Evolutionary conservation across 2,113 vertebrate genomes (phyloP), one percentile per base, ranked within the genome.

Genomic region (Xyliphius kryptos): DNA sequence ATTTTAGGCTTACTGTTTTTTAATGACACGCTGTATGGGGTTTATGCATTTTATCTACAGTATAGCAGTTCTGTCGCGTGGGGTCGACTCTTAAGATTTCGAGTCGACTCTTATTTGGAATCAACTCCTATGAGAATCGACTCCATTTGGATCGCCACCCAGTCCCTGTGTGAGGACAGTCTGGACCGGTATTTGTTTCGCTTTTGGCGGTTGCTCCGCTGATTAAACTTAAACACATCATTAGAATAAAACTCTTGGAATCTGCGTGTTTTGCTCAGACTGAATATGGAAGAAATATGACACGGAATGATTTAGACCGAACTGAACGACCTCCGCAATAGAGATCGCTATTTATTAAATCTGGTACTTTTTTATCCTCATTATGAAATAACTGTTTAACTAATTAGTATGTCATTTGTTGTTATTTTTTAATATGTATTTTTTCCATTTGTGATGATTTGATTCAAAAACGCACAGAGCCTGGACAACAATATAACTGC

Each of bases 281-380:
- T 37, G 16, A 54, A 47, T 2, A 17, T 52, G n/a, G 26, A 15
- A 14, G 51, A 48, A 47, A 58, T 59, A 50, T 58, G 58, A 56
- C 43, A 43, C 11, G 15, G 16, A 50, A 13, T 41, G 9, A 3
- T 52, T 19, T 58, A 32, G 71, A 56, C 66, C 56, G 67, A 12
- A 20, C 52, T 66, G 63, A 73, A 71, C 82, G 83, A 83, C 79
- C 80, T 82, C 76, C 80, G 69, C 54, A 43, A 54, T 52, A 69
- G 74, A 74, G 47, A n/a, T 69, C 21, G 69, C 65, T 69, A 72
- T 76, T 68, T 63, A 48, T 68, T 13, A 68, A 63, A 71, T 73
- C 6, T 60, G 26, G 26, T 22, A 37, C 36, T 22, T 66, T n/a
- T 66, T 66, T 56, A 47, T 66, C n/a, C 3, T 65, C 26, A 44